Evolutionary conservation across 1,140 invertebrate species (phyloP).

Genomic region (Platyura marginata): DNA sequence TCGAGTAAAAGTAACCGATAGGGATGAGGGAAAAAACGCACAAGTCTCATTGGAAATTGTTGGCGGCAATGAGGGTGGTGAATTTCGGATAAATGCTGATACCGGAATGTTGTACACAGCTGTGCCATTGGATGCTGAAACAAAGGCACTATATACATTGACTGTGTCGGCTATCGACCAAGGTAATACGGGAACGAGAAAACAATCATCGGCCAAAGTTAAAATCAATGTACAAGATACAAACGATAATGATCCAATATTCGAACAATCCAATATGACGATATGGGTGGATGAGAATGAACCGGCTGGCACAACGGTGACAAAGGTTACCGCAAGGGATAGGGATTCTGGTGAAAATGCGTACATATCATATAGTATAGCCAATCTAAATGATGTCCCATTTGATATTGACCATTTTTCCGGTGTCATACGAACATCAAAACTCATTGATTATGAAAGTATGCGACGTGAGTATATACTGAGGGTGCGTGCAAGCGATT

Average conservation of each 20-base stretch:
- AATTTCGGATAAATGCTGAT: conserved; percentile 71
- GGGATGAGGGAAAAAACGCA: conserved; percentile 64
- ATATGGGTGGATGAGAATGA: conserved; percentile 72
- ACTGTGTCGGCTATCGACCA: conserved; percentile 83
- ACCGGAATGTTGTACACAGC: conserved; percentile 81
- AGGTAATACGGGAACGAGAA: conserved; percentile 61
- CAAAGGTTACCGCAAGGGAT: conserved; percentile 68
- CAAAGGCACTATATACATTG: conserved; percentile 70
- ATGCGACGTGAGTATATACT: conserved; percentile 67
- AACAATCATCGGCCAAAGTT: conserved; percentile 78
- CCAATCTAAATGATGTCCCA: conserved; percentile 72
- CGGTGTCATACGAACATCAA: conserved; percentile 66
- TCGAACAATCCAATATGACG: conserved; percentile 47
- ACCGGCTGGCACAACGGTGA: conserved; percentile 61
- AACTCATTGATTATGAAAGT: conserved; percentile 77
- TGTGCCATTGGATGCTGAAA: conserved; percentile 71
- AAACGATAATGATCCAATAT: conserved; percentile 84
- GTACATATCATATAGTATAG: conserved; percentile 84
- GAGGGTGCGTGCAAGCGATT: conserved; percentile 79
- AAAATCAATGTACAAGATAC: conserved; percentile 71
- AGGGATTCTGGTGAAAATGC: conserved; percentile 85
- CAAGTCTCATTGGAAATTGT: conserved; percentile 76
- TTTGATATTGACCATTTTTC: conserved; percentile 94
- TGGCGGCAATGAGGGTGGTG: conserved; percentile 74
- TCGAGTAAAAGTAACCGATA: conserved; percentile 66